Conservation (phyloP, 2,113 vertebrate genomes). For the Calidris pugnax region DNA sequence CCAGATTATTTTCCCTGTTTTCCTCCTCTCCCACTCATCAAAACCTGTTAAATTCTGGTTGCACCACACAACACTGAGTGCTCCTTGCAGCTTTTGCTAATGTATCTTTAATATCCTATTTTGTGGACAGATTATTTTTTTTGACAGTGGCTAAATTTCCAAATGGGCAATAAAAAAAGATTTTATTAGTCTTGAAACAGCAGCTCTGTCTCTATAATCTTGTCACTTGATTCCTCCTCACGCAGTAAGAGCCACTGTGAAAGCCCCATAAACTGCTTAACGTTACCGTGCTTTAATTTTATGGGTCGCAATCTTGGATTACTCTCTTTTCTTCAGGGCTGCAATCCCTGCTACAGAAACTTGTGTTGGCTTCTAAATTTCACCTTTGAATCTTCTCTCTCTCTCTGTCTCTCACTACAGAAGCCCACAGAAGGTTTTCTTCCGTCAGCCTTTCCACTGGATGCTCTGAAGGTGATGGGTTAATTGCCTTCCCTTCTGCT, state of each 20-base stretch:
- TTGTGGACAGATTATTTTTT: not conserved
- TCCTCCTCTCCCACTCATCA: not conserved
- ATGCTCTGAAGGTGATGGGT: not conserved
- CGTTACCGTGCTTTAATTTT: not conserved
- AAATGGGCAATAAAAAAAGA: not conserved
- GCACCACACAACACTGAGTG: fast-evolving
- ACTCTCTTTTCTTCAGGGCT: constrained; percentile 16
- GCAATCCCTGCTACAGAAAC: constrained; percentile 3
- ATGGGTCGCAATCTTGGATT: not conserved
- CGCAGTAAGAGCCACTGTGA: not conserved
- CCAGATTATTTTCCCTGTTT: not conserved
- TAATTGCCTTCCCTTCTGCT: not conserved
- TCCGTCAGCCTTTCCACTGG: not conserved
- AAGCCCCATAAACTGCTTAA: constrained; percentile 14
- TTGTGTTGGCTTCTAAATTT: not conserved
- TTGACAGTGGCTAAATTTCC: not conserved
- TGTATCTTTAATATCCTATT: not conserved
- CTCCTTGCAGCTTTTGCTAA: not conserved
- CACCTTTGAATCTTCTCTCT: not conserved
- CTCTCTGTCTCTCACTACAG: not conserved
- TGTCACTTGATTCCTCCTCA: not conserved
- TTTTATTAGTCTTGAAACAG: not conserved
- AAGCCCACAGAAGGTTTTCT: not conserved
- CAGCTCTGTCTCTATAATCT: not conserved
- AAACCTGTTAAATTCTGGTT: not conserved